phyloP scores from a whole-genome alignment of 2,113 vertebrate species.

The pig (Sus scrofa) region DNA sequence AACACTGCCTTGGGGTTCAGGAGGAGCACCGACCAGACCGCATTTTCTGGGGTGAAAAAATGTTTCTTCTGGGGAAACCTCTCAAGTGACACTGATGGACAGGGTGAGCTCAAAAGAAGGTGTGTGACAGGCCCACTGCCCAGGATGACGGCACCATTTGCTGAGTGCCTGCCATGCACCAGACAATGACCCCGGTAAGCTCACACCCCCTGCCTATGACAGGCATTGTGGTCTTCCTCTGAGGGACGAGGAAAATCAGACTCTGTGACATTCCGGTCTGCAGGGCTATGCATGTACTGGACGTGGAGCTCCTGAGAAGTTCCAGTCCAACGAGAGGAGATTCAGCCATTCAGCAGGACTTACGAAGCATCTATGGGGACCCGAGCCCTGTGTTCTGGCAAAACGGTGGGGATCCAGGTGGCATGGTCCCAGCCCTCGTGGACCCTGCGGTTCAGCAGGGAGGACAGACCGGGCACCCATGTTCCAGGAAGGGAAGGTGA shows the following conservation, averaged over 20 bases:
- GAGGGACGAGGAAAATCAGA: neutral
- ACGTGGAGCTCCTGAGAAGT: neutral
- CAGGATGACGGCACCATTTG: neutral
- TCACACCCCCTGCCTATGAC: rapidly evolving
- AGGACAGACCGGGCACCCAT: neutral
- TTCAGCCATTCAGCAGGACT: too few relatives aligned
- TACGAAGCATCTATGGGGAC: neutral
- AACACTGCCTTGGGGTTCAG: neutral
- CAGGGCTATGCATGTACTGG: neutral
- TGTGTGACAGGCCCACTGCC: neutral
- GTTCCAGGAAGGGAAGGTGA: neutral
- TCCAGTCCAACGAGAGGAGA: neutral
- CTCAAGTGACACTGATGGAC: neutral
- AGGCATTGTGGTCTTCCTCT: neutral
- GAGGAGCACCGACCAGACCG: neutral
- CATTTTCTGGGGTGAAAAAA: neutral
- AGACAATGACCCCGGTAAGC: neutral
- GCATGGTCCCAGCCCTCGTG: neutral
- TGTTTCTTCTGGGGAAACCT: neutral
- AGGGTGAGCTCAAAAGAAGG: neutral
- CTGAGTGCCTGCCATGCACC: rapidly evolving
- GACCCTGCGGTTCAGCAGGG: neutral
- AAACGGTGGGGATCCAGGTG: rapidly evolving
- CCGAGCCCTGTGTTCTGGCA: neutral
- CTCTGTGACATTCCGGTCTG: too few relatives aligned